Conservation (phyloP, 2,113 vertebrate species). For the Amblyornis subalaris region DNA sequence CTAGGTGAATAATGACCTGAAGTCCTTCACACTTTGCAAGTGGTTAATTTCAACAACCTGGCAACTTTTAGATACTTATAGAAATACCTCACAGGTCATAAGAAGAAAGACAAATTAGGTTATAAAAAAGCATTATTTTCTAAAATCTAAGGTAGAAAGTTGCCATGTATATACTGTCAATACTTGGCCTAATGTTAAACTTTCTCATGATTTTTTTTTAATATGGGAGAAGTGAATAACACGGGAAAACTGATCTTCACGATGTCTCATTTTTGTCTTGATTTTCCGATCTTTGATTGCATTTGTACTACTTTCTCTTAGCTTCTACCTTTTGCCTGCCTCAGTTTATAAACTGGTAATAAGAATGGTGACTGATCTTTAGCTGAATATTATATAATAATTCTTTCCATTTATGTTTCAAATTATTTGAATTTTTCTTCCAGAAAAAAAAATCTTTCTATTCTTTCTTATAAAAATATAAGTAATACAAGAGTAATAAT, state of each 20-base stretch:
- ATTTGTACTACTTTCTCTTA: neutral
- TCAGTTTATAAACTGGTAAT: neutral
- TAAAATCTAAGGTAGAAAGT: neutral
- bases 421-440: neutral
- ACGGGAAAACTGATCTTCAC: neutral
- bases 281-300: neutral
- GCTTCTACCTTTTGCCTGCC: neutral
- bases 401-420: neutral
- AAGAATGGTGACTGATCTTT: neutral
- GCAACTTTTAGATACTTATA: neutral
- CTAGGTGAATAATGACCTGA: neutral
- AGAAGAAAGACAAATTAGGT: neutral
- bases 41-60: neutral
- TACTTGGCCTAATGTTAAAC: neutral
- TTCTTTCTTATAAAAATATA: neutral
- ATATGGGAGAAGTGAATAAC: accelerated
- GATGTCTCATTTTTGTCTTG: neutral
- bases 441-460: neutral
- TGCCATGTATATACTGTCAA: neutral
- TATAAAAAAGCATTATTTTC: accelerated
- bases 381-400: neutral
- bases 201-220: neutral
- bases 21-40: neutral
- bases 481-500: neutral
- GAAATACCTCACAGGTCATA: neutral